Percentiles rank a stretch among this genome's conserved stretches.
Conservation (phyloP, 2,888 invertebrate genomes). For the Heteromurus nitidus region DNA sequence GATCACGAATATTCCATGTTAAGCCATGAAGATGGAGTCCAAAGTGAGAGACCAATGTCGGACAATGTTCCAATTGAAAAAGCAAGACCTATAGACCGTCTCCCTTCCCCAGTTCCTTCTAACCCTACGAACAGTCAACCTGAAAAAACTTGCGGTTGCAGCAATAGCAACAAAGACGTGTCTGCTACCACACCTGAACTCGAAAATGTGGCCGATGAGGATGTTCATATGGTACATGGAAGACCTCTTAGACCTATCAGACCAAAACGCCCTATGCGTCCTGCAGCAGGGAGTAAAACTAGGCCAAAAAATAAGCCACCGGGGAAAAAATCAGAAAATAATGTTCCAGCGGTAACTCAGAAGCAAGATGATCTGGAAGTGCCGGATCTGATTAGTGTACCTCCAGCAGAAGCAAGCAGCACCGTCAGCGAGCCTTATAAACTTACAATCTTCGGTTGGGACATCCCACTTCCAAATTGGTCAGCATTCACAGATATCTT, state of each 20-base stretch:
- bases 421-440: background rate
- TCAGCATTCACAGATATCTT: slow-evolving; percentile 32
- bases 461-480: slow-evolving; percentile 50
- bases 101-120: background rate
- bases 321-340: background rate
- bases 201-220: background rate
- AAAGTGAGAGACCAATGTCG: too few relatives aligned
- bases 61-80: too few relatives aligned
- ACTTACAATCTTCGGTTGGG: slow-evolving; percentile 37
- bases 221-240: background rate
- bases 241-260: slow-evolving; percentile 32
- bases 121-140: background rate
- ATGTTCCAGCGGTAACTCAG: background rate
- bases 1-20: too few relatives aligned
- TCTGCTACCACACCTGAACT: background rate
- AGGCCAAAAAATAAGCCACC: slow-evolving; percentile 26
- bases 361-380: background rate
- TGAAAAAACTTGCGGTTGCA: background rate
- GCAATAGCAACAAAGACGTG: slow-evolving; percentile 19
- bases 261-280: slow-evolving; percentile 33
- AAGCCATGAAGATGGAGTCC: too few relatives aligned
- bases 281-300: background rate
- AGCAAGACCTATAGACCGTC: too few relatives aligned
- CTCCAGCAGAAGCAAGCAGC: background rate
- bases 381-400: background rate